Evolutionary conservation across 2,888 invertebrate species (phyloP), one percentile per base, ranked within the genome.

Genomic region (Oscheius sp.): DNA sequence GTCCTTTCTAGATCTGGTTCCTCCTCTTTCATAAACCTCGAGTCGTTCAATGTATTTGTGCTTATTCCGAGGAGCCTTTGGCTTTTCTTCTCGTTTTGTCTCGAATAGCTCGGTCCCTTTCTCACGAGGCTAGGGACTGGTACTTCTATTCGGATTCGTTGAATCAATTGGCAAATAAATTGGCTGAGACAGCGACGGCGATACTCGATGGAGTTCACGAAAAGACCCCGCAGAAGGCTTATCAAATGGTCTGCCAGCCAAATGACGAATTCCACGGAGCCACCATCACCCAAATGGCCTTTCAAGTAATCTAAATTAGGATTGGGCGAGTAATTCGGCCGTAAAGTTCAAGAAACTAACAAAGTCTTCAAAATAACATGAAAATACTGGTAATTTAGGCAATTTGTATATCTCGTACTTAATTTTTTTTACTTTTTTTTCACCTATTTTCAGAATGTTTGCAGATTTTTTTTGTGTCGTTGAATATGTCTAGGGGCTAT

Each of bases 111-210:
- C 68, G 76, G 17, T 77, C 78, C 6, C 65, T 84, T 24, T 74
- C 78, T 14, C 72, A 78, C 36, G 72, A 80, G 70, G 75, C 78
- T 24, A 75, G 78, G 61, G 82, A 84, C 47, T 84, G 81, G 81
- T 81, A 81, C 38, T 84, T 82, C 62, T 84, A 82, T 67, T 81
- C 81, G 49, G 75, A 81, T 44, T 74, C 77, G 3, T 66, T 84
- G 50, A 64, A 51, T 12, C 56, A 70, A 9, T 62, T 85, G 28
- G 72, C 77, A n/a, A 64, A 73, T 0, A 63, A 68, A 36, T 70
- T 85, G 6, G 68, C 74, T 8, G 45, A 59, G n/a, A 67, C 71
- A 12, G 75, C 82, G 5, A 71, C 69, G 6, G 47, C 68, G 6
- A 67, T 83, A 12, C 71, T 84, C 20, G 72, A 80, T 66, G 63